Conservation (phyloP, 2,113 vertebrate genomes). For the Morone chrysops region DNA sequence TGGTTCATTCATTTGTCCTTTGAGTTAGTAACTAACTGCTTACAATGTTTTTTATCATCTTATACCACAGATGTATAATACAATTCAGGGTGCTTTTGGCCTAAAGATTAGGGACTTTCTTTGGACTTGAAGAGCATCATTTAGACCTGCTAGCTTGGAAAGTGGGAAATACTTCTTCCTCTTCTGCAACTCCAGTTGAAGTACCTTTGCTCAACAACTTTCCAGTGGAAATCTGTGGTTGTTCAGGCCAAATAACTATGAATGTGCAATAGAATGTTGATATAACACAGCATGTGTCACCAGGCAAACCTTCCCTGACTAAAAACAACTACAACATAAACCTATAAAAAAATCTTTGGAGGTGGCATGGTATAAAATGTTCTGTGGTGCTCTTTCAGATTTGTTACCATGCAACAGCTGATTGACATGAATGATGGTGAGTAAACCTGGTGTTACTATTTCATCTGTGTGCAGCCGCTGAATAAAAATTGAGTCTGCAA, state of each 20-base stretch:
- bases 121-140: not conserved
- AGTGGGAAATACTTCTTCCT: slow-evolving; percentile 10
- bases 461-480: slow-evolving; percentile 37
- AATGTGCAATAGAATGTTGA: slow-evolving; percentile 9
- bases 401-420: slow-evolving; percentile 32
- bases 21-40: not conserved
- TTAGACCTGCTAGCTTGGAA: not conserved
- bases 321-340: slow-evolving; percentile 35
- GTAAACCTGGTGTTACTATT: slow-evolving; percentile 56
- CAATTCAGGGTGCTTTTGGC: not conserved
- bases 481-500: slow-evolving; percentile 52
- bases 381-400: slow-evolving; percentile 32
- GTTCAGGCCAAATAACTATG: not conserved
- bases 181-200: not conserved
- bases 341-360: slow-evolving; percentile 26
- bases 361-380: not conserved
- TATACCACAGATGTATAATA: not conserved
- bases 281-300: not conserved
- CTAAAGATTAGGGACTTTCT: not conserved
- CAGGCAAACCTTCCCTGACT: not conserved
- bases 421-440: slow-evolving; percentile 59
- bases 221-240: not conserved
- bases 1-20: too few relatives aligned
- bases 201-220: not conserved
- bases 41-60: not conserved